Evolutionary conservation across 2,797 vertebrate species (phyloP).

Genomic region (Paedocypris micromegethes): DNA sequence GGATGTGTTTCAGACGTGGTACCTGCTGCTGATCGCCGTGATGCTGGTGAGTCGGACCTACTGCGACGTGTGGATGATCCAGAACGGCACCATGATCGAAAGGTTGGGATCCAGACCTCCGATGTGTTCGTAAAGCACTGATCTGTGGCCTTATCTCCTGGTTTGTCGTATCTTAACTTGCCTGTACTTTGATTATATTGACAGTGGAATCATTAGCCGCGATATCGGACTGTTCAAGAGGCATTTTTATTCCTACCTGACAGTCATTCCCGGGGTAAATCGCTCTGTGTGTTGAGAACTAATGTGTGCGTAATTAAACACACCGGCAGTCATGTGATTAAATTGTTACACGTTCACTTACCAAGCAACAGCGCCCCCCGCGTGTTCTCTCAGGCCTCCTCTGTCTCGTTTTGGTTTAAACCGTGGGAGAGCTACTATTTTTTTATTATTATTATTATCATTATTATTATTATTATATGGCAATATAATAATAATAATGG

Average conservation of each 20-base stretch:
- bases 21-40: conserved; percentile 84
- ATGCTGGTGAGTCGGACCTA: conserved; percentile 93
- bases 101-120: conserved; percentile 60
- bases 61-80: conserved; percentile 99
- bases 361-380: no score
- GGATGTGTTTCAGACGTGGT: conserved; percentile 73
- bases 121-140: neutral
- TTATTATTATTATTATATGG: no score
- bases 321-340: neutral
- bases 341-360: neutral
- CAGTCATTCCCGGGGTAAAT: conserved; percentile 78
- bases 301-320: neutral
- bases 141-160: neutral
- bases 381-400: conserved; percentile 41
- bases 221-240: conserved; percentile 73
- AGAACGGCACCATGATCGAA: conserved; percentile 97
- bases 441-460: no score
- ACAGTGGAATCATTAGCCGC: conserved; percentile 81
- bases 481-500: no score
- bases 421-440: no score
- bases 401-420: conserved; percentile 1
- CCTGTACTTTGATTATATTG: conserved; percentile 56
- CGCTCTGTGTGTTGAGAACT: conserved; percentile 37
- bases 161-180: neutral
- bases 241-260: conserved; percentile 77